phyloP scores from a whole-genome alignment of 1,140 invertebrate genomes.

The Calephelis nemesis region DNA sequence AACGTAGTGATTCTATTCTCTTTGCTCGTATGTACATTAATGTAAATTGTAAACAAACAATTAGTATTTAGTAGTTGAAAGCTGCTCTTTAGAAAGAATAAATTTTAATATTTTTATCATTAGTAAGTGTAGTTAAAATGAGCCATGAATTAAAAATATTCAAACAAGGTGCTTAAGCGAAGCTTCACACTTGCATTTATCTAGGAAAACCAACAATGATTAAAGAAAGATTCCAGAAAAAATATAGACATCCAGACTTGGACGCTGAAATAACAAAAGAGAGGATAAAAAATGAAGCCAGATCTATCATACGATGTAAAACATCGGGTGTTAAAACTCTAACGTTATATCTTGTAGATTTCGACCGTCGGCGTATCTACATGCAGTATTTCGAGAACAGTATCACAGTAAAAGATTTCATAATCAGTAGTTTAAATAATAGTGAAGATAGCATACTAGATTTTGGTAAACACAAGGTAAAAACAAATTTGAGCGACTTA shows the following conservation, averaged over 20 bases:
- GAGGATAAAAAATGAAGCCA: slow-evolving; percentile 93
- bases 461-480: slow-evolving; percentile 30
- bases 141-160: slow-evolving; percentile 80
- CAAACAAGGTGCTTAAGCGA: slow-evolving; percentile 97
- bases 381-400: slow-evolving; percentile 92
- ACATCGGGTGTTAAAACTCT: slow-evolving; percentile 90
- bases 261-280: slow-evolving; percentile 92
- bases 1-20: too few relatives aligned
- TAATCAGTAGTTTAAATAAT: slow-evolving; percentile 77
- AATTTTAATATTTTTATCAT: too few relatives aligned
- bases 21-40: too few relatives aligned
- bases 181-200: slow-evolving; percentile 88
- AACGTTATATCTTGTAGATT: slow-evolving; percentile 89
- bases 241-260: slow-evolving; percentile 92
- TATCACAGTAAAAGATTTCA: slow-evolving; percentile 88
- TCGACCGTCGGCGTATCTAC: slow-evolving; percentile 86
- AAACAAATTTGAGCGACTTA: too few relatives aligned
- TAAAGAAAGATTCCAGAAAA: slow-evolving; percentile 96
- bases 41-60: too few relatives aligned
- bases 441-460: slow-evolving; percentile 46
- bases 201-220: slow-evolving; percentile 89
- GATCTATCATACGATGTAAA: slow-evolving; percentile 90
- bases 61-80: too few relatives aligned
- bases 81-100: too few relatives aligned
- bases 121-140: slow-evolving; percentile 40